phyloP scores from a whole-genome alignment of 2,888 invertebrate species.

The Autographa gamma region DNA sequence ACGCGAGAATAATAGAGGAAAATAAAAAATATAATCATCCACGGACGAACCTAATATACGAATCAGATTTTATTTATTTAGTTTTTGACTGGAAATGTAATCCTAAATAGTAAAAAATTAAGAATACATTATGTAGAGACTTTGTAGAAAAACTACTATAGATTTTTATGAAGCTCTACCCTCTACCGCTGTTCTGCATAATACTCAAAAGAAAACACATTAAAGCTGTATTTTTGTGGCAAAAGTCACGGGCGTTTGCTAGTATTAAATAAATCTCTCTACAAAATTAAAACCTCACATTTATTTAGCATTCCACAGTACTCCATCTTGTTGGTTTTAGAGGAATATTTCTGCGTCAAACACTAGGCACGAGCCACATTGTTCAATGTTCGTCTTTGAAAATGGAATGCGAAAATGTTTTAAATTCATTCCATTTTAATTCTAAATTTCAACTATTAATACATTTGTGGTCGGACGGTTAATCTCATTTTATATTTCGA shows the following conservation, averaged over 20 bases:
- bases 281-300: slow-evolving; percentile 3
- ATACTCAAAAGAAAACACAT: not conserved
- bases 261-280: not conserved
- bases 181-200: not conserved
- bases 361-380: not conserved
- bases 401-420: slow-evolving; percentile 3
- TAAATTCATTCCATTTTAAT: not conserved
- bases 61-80: too few species aligned
- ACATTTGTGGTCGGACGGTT: not conserved
- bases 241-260: not conserved
- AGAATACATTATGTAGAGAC: too few species aligned
- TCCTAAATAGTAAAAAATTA: too few species aligned
- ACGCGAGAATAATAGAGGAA: not conserved
- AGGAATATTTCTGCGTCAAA: slow-evolving; percentile 3
- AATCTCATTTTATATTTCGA: not conserved
- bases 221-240: not conserved
- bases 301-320: not conserved
- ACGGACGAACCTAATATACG: too few species aligned
- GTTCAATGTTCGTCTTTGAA: slow-evolving; percentile 1
- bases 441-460: not conserved
- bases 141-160: too few species aligned
- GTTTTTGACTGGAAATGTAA: too few species aligned
- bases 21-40: not conserved
- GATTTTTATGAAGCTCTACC: not conserved
- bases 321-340: not conserved